Base-by-base conservation (phyloP, 2,797 vertebrate genomes). In the Malacoctenus gilli region DNA sequence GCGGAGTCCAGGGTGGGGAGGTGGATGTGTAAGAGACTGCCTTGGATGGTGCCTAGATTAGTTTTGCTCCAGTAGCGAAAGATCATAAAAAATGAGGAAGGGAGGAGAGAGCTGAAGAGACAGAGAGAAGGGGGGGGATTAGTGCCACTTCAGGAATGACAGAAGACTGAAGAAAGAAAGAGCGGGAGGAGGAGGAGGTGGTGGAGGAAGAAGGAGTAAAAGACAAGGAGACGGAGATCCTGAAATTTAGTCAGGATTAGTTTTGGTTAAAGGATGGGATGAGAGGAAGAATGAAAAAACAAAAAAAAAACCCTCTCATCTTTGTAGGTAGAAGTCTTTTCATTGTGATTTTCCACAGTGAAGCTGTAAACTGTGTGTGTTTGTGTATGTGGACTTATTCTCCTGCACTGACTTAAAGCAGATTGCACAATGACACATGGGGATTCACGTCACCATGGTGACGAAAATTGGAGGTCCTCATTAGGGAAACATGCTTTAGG, bases 131-230 rank as follows among this genome's bases (percentile, higher is more conserved):
- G 77, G 86, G n/a, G 69, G 82, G 89, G 90, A 91, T 92, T 91
- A 92, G 90, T 91, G 89, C 85, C 88, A 92, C 90, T 90, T 85
- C 87, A 91, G 78, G 86, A 90, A 85, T 69, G 84, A 89, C 85
- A 90, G 85, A 80, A 82, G 81, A 86, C 62, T 59, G 59, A 70
- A 85, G 77, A 84, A 69, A 76, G 65, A 85, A 77, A 78, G 56
- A 62, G 60, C 30, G 23, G 61, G 74, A 68, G 72, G 61, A 7
- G 61, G 55, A 58, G 56, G 35, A 11, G 4, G 19, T 18, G 40
- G 5, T 25, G 11, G 22, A 4, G 34, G 22, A 37, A 13, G 23
- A 1, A 13, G 36, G 28, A 50, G 52, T 8, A 51, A 51, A 60
- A 75, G 79, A 80, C 52, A 72, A 79, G 63, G 42, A 74, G 66